Evolutionary conservation across 2,113 vertebrate species (phyloP), one percentile per base, ranked within the genome.

Genomic region (Hypomesus transpacificus): DNA sequence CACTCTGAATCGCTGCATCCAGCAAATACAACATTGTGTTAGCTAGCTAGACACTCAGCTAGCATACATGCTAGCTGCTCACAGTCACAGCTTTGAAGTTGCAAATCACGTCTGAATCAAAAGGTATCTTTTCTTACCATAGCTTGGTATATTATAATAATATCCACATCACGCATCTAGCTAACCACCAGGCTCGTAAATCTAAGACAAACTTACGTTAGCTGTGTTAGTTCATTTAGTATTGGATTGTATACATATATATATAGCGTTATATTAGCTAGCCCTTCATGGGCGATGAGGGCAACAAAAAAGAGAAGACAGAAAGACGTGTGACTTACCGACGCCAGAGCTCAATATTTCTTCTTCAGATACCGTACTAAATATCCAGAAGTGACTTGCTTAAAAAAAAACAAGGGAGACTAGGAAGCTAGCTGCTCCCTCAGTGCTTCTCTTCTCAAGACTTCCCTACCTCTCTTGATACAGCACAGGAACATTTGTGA

Each of bases 401-500:
- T 14, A 22, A n/a, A 2, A n/a, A 2, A 1, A 34, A 6, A 18
- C 14, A 17, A 28, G 60, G 11, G 5, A 26, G 28, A 17, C 14
- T 39, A 63, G 61, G 26, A 26, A 18, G 59, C 59, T 61, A 28
- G 24, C 22, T 61, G 26, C 24, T 61, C 59, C 24, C 24, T 22
- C 34, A 50, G 46, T 65, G 63, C 46, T 50, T 22, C 16, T 65
- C 3, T 76, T 80, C 74, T 2, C 71, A 80, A 61, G 18, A 71
- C 60, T 66, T 17, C 16, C 71, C 4, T 82, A 58, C 20, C 21
- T 22, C 68, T 75, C 31, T 59, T 59, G 63, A 69, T 26, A 69
- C 67, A 3, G 73, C 79, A 70, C 77, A 76, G 84, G 82, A 84
- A 87, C 84, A 84, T 79, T 82, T 85, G 80, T 88, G 85, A 86